These are phyloP conservation scores for Lepus timidus DNA, from an alignment of 2,113 vertebrate species.

Conservation along the genomic window DNA sequence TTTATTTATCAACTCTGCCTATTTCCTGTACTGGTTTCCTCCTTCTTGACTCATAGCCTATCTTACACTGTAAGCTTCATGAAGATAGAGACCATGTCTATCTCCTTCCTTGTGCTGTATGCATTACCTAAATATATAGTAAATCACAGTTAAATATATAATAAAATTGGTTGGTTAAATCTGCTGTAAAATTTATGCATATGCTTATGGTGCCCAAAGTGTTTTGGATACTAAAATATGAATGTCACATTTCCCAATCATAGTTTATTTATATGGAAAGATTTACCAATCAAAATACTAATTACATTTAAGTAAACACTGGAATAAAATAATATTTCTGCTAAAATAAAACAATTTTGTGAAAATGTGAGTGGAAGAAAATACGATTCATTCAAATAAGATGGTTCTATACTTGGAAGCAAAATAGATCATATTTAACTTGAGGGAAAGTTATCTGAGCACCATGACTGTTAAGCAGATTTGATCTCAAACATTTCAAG, in stretches of 20 bases:
- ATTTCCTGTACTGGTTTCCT: not conserved
- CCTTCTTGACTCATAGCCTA: not conserved
- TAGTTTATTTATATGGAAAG: not conserved
- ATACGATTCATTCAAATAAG: not conserved
- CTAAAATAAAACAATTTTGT: not conserved
- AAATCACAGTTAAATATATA: not conserved
- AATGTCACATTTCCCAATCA: not conserved
- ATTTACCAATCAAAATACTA: slow-evolving; percentile 11
- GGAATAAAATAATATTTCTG: slow-evolving; percentile 21
- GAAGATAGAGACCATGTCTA: not conserved
- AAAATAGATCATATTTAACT: slow-evolving; percentile 17
- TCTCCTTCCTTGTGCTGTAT: not conserved
- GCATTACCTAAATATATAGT: not conserved
- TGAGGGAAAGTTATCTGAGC: not conserved
- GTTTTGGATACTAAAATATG: not conserved
- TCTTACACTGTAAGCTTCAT: not conserved
- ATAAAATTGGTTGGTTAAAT: not conserved
- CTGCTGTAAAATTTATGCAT: not conserved
- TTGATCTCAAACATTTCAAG: slow-evolving; percentile 19
- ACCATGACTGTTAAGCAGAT: not conserved
- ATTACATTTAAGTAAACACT: not conserved
- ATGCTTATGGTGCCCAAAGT: not conserved
- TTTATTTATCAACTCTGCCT: not conserved
- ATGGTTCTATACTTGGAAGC: not conserved
- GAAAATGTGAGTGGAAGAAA: not conserved